Evolutionary conservation across 2,888 invertebrate species (phyloP).

Genomic region (Acleris laterana): DNA sequence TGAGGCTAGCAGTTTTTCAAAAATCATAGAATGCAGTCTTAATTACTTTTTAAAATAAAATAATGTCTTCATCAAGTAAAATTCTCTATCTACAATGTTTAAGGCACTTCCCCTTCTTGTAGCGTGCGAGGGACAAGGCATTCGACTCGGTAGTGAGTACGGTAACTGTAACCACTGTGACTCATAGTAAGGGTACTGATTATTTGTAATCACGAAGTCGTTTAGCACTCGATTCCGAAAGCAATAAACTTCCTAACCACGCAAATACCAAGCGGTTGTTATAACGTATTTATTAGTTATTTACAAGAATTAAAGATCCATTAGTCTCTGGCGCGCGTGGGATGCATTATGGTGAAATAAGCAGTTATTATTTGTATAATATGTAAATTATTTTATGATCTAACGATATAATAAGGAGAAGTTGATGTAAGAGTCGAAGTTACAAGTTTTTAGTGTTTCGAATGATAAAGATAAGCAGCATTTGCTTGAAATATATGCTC

Average conservation of each 20-base stretch:
- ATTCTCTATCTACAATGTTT: too few relatives aligned
- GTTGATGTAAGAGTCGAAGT: not conserved
- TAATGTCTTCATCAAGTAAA: too few relatives aligned
- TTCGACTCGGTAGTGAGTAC: too few relatives aligned
- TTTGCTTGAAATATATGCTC: too few relatives aligned
- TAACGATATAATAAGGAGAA: conserved; percentile 12
- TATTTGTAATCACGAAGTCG: conserved; percentile 18
- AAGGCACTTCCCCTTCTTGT: too few relatives aligned
- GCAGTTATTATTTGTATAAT: conserved; percentile 33
- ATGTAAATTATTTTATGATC: conserved; percentile 23
- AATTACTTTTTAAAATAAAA: too few relatives aligned
- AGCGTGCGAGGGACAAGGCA: too few relatives aligned
- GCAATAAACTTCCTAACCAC: conserved; percentile 24
- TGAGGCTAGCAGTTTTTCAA: too few relatives aligned
- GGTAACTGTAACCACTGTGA: too few relatives aligned
- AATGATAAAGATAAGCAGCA: not conserved
- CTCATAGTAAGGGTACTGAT: too few relatives aligned
- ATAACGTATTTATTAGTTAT: conserved; percentile 26
- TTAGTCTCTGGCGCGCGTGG: conserved; percentile 31
- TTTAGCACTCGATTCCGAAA: conserved; percentile 17
- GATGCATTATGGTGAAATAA: conserved; percentile 13
- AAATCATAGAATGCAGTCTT: too few relatives aligned
- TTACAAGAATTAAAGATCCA: conserved; percentile 31
- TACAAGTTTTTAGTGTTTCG: not conserved
- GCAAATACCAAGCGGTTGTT: conserved; percentile 28